phyloP scores from a whole-genome alignment of 2,888 invertebrate species.

The Catocala sponsa region DNA sequence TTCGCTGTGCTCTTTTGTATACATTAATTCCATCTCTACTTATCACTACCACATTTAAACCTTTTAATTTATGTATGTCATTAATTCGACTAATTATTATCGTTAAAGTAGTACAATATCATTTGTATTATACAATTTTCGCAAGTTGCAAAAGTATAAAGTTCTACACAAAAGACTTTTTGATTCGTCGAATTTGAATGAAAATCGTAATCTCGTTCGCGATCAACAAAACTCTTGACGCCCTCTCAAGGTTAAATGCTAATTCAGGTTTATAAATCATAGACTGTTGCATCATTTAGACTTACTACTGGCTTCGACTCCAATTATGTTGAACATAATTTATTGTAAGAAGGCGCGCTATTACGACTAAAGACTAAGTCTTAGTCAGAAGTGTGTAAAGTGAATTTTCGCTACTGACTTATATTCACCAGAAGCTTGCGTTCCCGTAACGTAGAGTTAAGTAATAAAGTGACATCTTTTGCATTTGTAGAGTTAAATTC shows the following conservation, averaged over 20 bases:
- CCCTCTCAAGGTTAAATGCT: conserved; percentile 35
- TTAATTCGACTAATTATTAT: too few species aligned
- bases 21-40: not conserved
- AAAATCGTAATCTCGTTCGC: conserved; percentile 24
- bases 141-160: conserved; percentile 1
- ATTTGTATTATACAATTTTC: not conserved
- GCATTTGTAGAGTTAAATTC: conserved; percentile 57
- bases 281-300: conserved; percentile 39
- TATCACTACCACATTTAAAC: too few species aligned
- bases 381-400: not conserved
- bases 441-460: conserved; percentile 3
- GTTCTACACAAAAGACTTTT: conserved; percentile 5
- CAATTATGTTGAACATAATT: conserved; percentile 31
- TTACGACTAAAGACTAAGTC: conserved; percentile 7
- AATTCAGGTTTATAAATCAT: conserved; percentile 36
- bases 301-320: conserved; percentile 20
- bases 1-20: too few species aligned
- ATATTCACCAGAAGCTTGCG: not conserved
- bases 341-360: conserved; percentile 18
- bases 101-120: not conserved
- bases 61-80: too few species aligned
- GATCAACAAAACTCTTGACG: conserved; percentile 17
- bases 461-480: conserved; percentile 25
- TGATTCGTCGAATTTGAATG: not conserved
- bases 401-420: too few species aligned